Evolutionary conservation across 2,113 vertebrate species (phyloP), one percentile per base, ranked within the genome.

Genomic region (Tauraco erythrolophus): DNA sequence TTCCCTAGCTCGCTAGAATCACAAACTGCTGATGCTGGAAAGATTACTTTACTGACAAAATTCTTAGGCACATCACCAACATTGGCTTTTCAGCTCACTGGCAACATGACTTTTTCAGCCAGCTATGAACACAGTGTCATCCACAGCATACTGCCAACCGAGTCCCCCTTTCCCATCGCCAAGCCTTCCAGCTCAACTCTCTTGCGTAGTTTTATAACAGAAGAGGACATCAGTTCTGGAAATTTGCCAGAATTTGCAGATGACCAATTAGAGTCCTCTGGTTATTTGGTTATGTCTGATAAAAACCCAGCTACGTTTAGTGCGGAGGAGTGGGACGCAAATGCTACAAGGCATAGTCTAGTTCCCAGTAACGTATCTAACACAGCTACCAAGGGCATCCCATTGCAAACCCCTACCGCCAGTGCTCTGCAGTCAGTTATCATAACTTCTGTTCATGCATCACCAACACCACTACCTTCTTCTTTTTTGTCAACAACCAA

Each of bases 381-480:
- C 37, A 92, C 94, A 57, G 57, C 71, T 79, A 64, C 83, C 39
- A n/a, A 95, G 80, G 88, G 92, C 83, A 93, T 88, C 74, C 87
- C 94, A 92, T 96, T 93, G 79, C 95, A 96, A 89, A 83, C 79
- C 88, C 79, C 72, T 84, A 41, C 85, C 83, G 92, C 95, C 94
- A 97, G 71, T 88, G 66, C 79, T 94, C 96, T 94, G 87, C 88
- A 95, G 88, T 92, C 93, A 95, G 94, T 84, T 97, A 96, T 93
- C 91, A 53, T 96, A 96, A 86, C 68, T 91, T 91, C 88, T 96
- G 86, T 96, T 84, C 95, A 97, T 97, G 88, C 95, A 96, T 98
- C 96, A 96, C 94, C 96, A 88, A 80, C 91, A 85, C 94, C 83
- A 81, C 78, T 66, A 91, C 94, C 37, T 50, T 85, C 94, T 93